These are phyloP conservation scores for Bombus waltoni DNA, from an alignment of 1,140 invertebrate genomes.

Conservation along the genomic window DNA sequence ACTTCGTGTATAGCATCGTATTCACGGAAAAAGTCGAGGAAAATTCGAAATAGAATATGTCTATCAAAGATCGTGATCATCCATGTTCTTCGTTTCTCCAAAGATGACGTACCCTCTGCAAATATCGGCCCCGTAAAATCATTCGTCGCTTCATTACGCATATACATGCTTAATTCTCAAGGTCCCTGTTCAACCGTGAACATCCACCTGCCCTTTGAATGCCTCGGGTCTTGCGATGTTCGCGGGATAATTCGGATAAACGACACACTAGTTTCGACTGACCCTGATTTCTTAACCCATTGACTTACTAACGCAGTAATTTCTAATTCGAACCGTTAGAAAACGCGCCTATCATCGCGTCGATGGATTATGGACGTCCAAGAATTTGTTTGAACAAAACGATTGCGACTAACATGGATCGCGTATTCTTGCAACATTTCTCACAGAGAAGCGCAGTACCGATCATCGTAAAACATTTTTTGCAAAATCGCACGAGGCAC, in stretches of 20 bases:
- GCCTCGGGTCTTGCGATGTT: neutral
- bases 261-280: neutral
- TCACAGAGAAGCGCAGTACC: neutral
- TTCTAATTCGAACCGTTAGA: constrained; percentile 24
- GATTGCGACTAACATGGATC: neutral
- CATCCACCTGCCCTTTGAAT: neutral
- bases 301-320: constrained; percentile 32
- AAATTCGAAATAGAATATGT: constrained; percentile 25
- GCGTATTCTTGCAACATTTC: neutral
- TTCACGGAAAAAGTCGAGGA: constrained; percentile 28
- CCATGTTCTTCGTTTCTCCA: neutral
- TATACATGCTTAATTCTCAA: neutral
- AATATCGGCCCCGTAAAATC: neutral
- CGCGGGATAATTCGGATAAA: constrained; percentile 5
- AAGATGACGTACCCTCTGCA: neutral
- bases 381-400: neutral
- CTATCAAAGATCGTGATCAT: neutral
- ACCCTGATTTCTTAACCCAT: constrained; percentile 33
- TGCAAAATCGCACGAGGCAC: neutral
- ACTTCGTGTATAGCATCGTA: neutral
- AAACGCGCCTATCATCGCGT: neutral
- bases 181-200: neutral
- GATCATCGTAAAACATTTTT: constrained; percentile 26
- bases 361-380: neutral
- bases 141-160: neutral